These are phyloP conservation scores for Cisticola juncidis DNA, from an alignment of 2,113 vertebrate species.

Conservation along the genomic window DNA sequence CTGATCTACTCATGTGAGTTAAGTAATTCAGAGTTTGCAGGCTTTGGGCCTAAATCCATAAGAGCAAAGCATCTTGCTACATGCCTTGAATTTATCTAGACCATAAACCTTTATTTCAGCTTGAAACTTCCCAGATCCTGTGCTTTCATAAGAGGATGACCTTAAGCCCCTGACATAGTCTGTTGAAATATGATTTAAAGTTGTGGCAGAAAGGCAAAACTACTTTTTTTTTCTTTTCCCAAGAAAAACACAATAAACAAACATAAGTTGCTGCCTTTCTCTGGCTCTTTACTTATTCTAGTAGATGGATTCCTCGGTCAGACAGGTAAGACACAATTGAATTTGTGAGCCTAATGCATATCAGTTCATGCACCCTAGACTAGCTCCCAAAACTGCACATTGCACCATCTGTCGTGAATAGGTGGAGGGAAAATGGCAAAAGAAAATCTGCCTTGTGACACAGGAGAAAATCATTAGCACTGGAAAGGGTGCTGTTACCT, in stretches of 20 bases:
- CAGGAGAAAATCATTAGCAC: constrained; percentile 25
- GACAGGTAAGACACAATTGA: constrained; percentile 67
- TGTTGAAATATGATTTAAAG: constrained; percentile 54
- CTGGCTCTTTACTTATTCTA: constrained; percentile 32
- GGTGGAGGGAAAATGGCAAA: not conserved
- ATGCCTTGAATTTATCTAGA: not conserved
- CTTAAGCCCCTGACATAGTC: constrained; percentile 1
- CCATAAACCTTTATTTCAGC: constrained; percentile 24
- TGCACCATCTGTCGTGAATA: not conserved
- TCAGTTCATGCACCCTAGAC: constrained; percentile 54
- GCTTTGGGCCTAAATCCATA: not conserved
- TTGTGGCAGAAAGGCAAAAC: constrained; percentile 16
- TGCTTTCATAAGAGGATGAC: constrained; percentile 34
- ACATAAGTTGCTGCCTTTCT: constrained; percentile 48
- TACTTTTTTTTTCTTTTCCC: accelerated
- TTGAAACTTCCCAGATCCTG: constrained; percentile 6
- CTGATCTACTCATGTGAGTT: not conserved
- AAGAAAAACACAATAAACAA: constrained; percentile 11
- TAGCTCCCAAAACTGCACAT: constrained; percentile 29
- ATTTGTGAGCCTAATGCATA: constrained; percentile 62
- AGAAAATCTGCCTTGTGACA: not conserved
- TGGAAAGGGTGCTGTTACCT: constrained; percentile 8
- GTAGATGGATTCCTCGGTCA: constrained; percentile 37
- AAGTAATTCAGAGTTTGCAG: not conserved
- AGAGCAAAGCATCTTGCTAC: not conserved